Conservation (phyloP, 2,797 vertebrate species). For the Falco naumanni region DNA sequence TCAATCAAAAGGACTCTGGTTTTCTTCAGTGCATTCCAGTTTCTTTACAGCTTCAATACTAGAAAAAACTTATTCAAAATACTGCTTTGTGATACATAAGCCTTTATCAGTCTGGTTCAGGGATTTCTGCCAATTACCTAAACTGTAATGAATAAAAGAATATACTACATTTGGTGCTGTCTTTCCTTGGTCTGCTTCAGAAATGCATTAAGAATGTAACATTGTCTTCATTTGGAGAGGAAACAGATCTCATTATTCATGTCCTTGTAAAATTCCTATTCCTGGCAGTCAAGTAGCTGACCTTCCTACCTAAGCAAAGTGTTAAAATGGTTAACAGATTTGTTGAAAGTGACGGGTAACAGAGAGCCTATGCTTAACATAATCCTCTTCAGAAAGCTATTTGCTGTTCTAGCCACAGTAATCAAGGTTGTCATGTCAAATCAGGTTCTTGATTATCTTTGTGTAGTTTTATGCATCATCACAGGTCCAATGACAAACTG, state of each 20-base stretch:
- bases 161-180: not conserved
- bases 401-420: conserved; percentile 37
- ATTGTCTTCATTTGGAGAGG: not conserved
- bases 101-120: not conserved
- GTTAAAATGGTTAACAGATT: conserved; percentile 40
- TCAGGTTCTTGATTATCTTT: conserved; percentile 67
- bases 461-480: conserved; percentile 54
- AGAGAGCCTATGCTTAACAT: conserved; percentile 59
- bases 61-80: not conserved
- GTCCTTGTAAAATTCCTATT: not conserved
- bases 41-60: not conserved
- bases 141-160: not conserved
- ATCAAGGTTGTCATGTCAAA: conserved; percentile 61
- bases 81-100: not conserved
- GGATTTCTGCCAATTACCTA: not conserved
- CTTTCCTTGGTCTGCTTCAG: not conserved
- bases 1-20: not conserved
- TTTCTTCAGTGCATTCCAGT: not conserved
- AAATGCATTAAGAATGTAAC: not conserved
- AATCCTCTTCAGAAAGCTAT: conserved; percentile 63
- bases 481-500: conserved; percentile 65
- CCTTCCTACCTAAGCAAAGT: conserved; percentile 23
- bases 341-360: conserved; percentile 53
- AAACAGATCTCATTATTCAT: not conserved
- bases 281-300: conserved; percentile 24